Evolutionary conservation across 1,140 invertebrate genomes (phyloP).

Genomic region (Ephestia elutella): DNA sequence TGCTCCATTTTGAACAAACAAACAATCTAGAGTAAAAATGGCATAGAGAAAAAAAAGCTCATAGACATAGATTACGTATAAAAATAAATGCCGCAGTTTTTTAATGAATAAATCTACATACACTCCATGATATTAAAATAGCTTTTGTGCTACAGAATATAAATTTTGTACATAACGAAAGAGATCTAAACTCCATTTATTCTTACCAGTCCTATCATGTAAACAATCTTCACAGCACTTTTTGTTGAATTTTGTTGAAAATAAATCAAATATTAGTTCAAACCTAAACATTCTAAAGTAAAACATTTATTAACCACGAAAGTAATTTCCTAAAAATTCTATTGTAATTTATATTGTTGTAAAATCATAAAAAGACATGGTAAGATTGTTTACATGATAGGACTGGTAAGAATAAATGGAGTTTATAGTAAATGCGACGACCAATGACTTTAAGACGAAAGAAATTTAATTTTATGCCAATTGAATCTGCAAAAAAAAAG

Average conservation of each 20-base stretch:
- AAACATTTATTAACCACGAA: too few species aligned
- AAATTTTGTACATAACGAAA: slow-evolving; percentile 1
- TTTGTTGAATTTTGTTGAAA: too few species aligned
- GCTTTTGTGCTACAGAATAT: slow-evolving; percentile 11
- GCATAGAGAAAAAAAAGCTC: not conserved
- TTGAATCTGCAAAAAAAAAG: not conserved
- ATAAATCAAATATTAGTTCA: too few species aligned
- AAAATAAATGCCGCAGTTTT: slow-evolving; percentile 13
- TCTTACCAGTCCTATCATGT: too few species aligned
- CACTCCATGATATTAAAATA: slow-evolving; percentile 9
- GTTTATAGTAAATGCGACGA: slow-evolving; percentile 15
- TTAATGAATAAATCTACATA: slow-evolving; percentile 6
- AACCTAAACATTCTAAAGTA: too few species aligned
- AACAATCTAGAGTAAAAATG: not conserved
- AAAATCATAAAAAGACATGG: too few species aligned
- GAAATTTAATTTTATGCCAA: not conserved
- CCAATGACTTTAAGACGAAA: not conserved
- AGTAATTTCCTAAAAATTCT: too few species aligned
- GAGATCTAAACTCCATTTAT: slow-evolving; percentile 18
- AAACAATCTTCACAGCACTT: too few species aligned
- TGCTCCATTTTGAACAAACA: not conserved
- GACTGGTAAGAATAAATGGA: too few species aligned
- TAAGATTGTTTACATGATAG: too few species aligned
- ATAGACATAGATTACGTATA: slow-evolving; percentile 9
- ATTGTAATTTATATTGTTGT: too few species aligned